Base-by-base conservation (phyloP, 2,797 vertebrate species). In the Peromyscus melanophrys region DNA sequence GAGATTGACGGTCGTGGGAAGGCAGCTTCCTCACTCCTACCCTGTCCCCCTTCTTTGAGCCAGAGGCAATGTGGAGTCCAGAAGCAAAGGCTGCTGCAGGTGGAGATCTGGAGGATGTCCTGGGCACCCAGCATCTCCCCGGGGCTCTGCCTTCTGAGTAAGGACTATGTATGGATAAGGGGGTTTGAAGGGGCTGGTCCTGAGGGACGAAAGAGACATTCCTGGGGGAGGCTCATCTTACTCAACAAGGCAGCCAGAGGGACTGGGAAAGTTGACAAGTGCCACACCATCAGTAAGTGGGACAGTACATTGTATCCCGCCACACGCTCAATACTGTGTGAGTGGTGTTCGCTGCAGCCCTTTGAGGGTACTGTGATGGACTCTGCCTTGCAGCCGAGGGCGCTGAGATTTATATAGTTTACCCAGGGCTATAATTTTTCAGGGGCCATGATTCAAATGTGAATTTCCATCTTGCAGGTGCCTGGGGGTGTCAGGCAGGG, bases 391-490 rank as follows among this genome's bases (percentile, higher is more conserved):
- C n/a, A 55, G 37, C 46, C 0, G 40, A 89, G 88, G 84, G 75
- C 67, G 61, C 94, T n/a, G 84, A 94, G 76, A 96, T 73, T 95
- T 95, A 92, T 55, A 46, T 55, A 89, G 61, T 86, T 95, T 91
- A 75, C n/a, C 31, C 3, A 63, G 80, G 96, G 95, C 85, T 43
- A 61, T 95, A 73, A 92, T 95, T 96, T 69, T 88, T 94, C 31
- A 76, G 49, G 61, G 88, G 43, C 65, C 90, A 29, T 88, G 96
- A 90, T 90, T 97, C 93, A 95, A 88, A 88, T 34, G 82, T 94
- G 84, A 89, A 94, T 95, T 96, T 96, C 65, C 90, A 95, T 69
- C 69, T 95, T 97, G 96, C 96, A 97, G 97, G 97, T 97, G 97
- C 84, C 88, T 83, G 94, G 97, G 96, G 92, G 95, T 96, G 96